Percentiles rank a stretch among this genome's conserved stretches.
Conservation (phyloP, 2,888 invertebrate species). For the Drosophila antonietae region DNA sequence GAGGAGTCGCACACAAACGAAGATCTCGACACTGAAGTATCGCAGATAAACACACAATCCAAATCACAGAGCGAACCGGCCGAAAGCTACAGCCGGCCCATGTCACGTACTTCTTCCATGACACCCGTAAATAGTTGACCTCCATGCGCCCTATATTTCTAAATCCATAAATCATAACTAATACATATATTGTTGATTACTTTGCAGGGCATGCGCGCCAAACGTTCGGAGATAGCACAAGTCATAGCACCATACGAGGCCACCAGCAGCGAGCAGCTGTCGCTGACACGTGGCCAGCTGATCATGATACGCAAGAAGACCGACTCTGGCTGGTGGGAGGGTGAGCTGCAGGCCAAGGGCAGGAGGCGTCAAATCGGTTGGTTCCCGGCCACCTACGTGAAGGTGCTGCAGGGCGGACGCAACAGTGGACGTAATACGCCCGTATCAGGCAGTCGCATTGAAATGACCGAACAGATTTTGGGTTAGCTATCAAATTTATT, state of each 20-base stretch:
- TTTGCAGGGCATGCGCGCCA: slow-evolving; percentile 87
- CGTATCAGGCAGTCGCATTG: slow-evolving; percentile 89
- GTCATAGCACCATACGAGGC: slow-evolving; percentile 97
- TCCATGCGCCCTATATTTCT: slow-evolving; percentile 16
- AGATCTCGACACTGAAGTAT: slow-evolving; percentile 85
- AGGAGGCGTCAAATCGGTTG: slow-evolving; percentile 97
- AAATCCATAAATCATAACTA: slow-evolving; percentile 15
- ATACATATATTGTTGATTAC: slow-evolving; percentile 4
- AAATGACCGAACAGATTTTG: slow-evolving; percentile 85
- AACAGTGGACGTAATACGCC: slow-evolving; percentile 91
- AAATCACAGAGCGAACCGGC: slow-evolving; percentile 82
- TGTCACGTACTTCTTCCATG: slow-evolving; percentile 85
- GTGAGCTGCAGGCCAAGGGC: slow-evolving; percentile 96
- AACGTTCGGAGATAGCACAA: slow-evolving; percentile 96
- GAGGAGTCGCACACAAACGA: slow-evolving; percentile 83
- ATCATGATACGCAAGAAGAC: slow-evolving; percentile 98
- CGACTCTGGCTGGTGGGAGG: slow-evolving; percentile 99
- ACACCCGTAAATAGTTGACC: slow-evolving; percentile 84
- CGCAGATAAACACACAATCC: slow-evolving; percentile 85
- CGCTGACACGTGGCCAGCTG: slow-evolving; percentile 94
- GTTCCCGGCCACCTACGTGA: slow-evolving; percentile 99
- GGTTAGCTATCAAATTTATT: slow-evolving; percentile 63
- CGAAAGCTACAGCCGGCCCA: slow-evolving; percentile 84
- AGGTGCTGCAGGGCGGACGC: slow-evolving; percentile 89
- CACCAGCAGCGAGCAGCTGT: slow-evolving; percentile 95